Base-by-base conservation (phyloP, 2,113 vertebrate species). In the Entelurus aequoreus region DNA sequence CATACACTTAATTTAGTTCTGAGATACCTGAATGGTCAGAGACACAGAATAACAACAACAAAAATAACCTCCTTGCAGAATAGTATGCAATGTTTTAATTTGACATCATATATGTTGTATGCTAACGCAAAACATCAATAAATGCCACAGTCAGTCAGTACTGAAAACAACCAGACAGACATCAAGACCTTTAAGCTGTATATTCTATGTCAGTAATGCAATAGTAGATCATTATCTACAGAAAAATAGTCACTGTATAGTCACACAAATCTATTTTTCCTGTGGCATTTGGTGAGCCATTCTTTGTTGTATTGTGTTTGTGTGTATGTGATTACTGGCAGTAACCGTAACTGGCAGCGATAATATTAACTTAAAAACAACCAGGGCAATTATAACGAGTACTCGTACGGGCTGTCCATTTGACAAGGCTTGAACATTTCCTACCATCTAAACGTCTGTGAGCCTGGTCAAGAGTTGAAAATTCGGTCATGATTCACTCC, bases 201-300 rank as follows among this genome's bases (percentile, higher is more conserved):
- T 62, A 52, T 38, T 75, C 57, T 38, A 54, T 54, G 68, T 77
- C 60, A 40, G 54, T 75, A 68, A 81, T 77, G 61, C 52, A 42
- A 75, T 71, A 68, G 8, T 63, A 52, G 13, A 36, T 57, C 56
- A 47, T 63, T 67, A 37, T 69, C 19, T 74, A 10, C 36, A 37
- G 14, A 16, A 53, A 35, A 53, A 37, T 6, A 40, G 16, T 44
- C 4, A 38, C 35, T 6, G 0, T 44, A 11, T 42, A 28, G 48
- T 46, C 64, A 52, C 19, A 57, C 42, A 48, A 63, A n/a, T 4
- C 2, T 54, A 48, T 54, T 36, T 54, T 63, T 5, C 6, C 15
- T 14, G 5, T 54, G 42, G 47, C 8, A 36, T 35, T 54, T 40
- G 19, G 46, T 63, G 8, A 64, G 16, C 53, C n/a, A 21, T 37